phyloP scores from a whole-genome alignment of 2,113 vertebrate species.

The Camelus dromedarius region DNA sequence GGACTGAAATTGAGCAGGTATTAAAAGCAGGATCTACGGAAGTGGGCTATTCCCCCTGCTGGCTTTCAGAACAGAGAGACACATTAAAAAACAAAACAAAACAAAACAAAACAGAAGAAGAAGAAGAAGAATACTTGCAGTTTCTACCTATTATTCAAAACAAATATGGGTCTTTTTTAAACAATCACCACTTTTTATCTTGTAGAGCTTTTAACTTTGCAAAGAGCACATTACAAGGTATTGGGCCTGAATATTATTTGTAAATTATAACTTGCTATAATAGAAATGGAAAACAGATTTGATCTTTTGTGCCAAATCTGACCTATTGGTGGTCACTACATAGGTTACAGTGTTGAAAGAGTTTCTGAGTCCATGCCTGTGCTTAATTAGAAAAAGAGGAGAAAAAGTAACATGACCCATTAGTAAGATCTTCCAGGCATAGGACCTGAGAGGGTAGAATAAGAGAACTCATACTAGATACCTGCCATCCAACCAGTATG shows the following conservation, averaged over 20 bases:
- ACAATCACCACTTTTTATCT: background rate
- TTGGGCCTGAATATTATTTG: background rate
- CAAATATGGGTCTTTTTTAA: background rate
- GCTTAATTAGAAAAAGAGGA: background rate
- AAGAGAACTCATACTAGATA: background rate
- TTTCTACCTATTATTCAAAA: background rate
- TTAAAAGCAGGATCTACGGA: conserved; percentile 64
- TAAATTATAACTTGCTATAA: background rate
- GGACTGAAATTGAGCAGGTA: conserved; percentile 24
- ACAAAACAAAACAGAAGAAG: too few relatives aligned
- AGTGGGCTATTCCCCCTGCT: conserved; percentile 40
- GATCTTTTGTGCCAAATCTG: background rate
- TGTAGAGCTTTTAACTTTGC: background rate
- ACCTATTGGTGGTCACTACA: background rate
- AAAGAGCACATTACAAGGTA: background rate
- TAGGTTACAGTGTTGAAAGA: background rate
- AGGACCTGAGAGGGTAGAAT: background rate
- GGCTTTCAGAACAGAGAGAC: conserved; percentile 28
- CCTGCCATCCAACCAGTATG: background rate
- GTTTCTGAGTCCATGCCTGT: background rate
- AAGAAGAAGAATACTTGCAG: background rate
- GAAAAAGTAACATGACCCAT: background rate
- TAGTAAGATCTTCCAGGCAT: background rate
- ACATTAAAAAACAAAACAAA: background rate
- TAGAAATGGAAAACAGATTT: background rate